Base-by-base conservation (phyloP, 1,140 invertebrate species). In the Drosophila orena region DNA sequence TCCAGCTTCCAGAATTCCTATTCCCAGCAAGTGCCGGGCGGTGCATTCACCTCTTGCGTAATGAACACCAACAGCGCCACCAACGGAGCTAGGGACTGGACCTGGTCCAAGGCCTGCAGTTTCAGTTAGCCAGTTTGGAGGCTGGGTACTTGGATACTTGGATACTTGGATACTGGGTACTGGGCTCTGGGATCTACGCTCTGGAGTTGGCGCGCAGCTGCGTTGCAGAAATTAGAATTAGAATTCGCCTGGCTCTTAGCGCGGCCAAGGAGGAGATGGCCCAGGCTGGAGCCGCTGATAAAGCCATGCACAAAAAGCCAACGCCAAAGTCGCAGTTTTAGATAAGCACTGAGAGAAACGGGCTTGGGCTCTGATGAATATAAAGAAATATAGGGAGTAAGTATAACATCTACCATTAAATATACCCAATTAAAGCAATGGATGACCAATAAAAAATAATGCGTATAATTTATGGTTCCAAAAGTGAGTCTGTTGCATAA, bases 11-110 rank as follows among this genome's bases (percentile, higher is more conserved):
- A 68, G 49, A 62, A 62, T 62, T 62, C 55, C 59, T 20, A 79
- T 55, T 69, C 40, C 46, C 40, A 56, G 62, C 64, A 74, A 75
- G 53, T 72, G 78, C 66, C 50, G 56, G 46, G 68, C 54, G 66
- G 84, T 89, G 83, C 83, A 88, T 88, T 88, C 81, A 88, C 83
- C 83, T 89, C 66, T 86, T 89, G 83, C 83, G 83, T 88, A 88
- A 88, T 88, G 84, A 88, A 88, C 83, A 88, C 83, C 83, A 88
- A 88, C 83, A 88, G 84, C 71, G 84, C 83, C 83, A 88, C 83
- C 83, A 88, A 89, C 83, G 75, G 79, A 61, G 83, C 47, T 27
- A 77, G 59, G 74, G 65, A 70, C 81, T 79, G 68, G 62, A 66
- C 60, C 71, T 52, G 71, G 65, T 52, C 37, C 44, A 44, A 34